Conservation (phyloP, 2,797 vertebrate genomes). For the Chrysolophus pictus region DNA sequence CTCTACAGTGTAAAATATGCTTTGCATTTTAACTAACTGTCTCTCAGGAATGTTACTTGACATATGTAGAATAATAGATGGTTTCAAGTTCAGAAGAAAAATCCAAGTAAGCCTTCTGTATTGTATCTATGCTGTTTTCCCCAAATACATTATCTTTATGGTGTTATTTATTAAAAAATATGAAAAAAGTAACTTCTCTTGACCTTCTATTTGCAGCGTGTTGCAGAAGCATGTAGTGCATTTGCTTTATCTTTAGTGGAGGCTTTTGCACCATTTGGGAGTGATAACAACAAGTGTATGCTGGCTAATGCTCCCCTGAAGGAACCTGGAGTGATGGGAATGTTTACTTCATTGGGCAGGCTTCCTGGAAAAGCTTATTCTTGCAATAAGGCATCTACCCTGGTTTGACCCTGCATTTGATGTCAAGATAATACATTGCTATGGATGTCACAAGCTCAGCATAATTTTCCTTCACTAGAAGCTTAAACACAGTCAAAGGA, state of each 20-base stretch:
- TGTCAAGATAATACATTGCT: conserved; percentile 4
- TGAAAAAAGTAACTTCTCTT: background rate
- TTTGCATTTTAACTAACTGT: background rate
- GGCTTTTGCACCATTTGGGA: background rate
- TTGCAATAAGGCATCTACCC: conserved; percentile 1
- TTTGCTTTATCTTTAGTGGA: background rate
- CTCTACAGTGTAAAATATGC: background rate
- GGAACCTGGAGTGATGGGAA: background rate
- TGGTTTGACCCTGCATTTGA: background rate
- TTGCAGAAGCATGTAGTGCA: fast-evolving
- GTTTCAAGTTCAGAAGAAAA: background rate
- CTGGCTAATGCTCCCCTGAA: background rate
- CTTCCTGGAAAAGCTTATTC: background rate
- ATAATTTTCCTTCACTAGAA: conserved; percentile 5
- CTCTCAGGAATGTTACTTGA: background rate
- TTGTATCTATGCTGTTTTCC: background rate
- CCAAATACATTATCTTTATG: background rate
- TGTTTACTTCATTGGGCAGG: background rate
- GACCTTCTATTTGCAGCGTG: background rate
- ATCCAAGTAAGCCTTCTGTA: background rate
- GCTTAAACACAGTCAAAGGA: background rate
- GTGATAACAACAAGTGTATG: background rate
- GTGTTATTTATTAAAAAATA: background rate
- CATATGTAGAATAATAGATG: background rate
- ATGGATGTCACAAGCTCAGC: background rate